Base-by-base conservation (phyloP, 2,888 invertebrate genomes). In the Phyllotreta cruciferae region DNA sequence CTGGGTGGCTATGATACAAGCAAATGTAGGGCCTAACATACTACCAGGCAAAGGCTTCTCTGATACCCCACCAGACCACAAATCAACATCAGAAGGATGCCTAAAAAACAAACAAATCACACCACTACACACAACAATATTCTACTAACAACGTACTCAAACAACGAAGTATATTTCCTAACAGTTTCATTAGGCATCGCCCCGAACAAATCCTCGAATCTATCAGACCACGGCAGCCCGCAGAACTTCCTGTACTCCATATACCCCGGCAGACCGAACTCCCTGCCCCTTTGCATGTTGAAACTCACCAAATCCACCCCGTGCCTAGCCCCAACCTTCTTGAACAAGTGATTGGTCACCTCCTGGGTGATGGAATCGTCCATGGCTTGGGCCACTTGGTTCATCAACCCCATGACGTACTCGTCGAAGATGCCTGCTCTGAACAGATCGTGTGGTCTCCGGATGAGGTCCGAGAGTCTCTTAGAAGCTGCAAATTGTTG, bases 41-140 rank as follows among this genome's bases (percentile, higher is more conserved):
- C 94, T 94, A 47, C 94, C 96, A 6, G 93, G 92, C 57, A 96
- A 84, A 1, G 96, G 92, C 66, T 90, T 85, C 78, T 97, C 97
- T 0, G 95, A 94, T 6, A 96, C 94, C 52, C 96, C 96, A 53
- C 95, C 96, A 11, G 94, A 93, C 94, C 96, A 97, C 58, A 96
- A 84, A 83, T 97, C 96, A 50, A 97, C 93, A 80, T 97, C 97
- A 64, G 90, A 86, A 1, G 95, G 94, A 80, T 93, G 91, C 67
- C 91, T 91, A 78, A 73, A 35, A 61, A 62, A 64, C 14, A 36
- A 47, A 47, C 9, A 55, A 9, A 62, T 14, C 24, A n/a, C n/a
- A n/a, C n/a, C n/a, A n/a, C n/a, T n/a, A n/a, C n/a, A n/a, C n/a
- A n/a, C n/a, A n/a, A n/a, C n/a, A n/a, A 60, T 45, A 35, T 8